Conservation (phyloP, 2,888 invertebrate species). For the Agonopterix heracliana region DNA sequence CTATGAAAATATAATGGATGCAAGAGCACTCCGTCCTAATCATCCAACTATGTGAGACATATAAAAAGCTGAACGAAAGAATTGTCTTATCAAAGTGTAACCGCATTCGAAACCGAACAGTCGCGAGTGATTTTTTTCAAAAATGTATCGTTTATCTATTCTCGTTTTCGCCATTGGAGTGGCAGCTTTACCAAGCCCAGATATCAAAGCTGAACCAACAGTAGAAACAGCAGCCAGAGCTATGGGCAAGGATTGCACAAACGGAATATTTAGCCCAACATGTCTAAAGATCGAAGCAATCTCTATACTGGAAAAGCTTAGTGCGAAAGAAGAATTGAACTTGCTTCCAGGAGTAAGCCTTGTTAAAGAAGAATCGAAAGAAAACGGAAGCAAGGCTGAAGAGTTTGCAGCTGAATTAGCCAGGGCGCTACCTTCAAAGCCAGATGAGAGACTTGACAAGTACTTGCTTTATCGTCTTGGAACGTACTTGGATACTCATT, state of each 20-base stretch:
- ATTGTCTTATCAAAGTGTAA: conserved; percentile 61
- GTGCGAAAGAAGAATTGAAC: conserved; percentile 54
- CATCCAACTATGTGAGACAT: conserved; percentile 62
- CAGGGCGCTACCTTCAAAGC: conserved; percentile 83
- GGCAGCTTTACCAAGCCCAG: conserved; percentile 49
- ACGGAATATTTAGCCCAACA: conserved; percentile 59
- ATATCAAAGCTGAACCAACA: conserved; percentile 29
- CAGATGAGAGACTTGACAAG: conserved; percentile 85
- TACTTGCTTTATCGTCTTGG: conserved; percentile 83
- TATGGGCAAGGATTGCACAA: conserved; percentile 54
- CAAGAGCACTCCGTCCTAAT: conserved; percentile 51
- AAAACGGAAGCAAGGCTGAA: conserved; percentile 78
- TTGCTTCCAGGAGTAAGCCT: conserved; percentile 77
- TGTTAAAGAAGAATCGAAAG: conserved; percentile 75
- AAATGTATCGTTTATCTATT: conserved; percentile 44
- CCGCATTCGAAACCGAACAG: conserved; percentile 44
- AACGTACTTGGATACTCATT: conserved; percentile 83
- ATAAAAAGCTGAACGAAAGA: conserved; percentile 60
- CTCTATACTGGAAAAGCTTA: conserved; percentile 56
- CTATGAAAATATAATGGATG: conserved; percentile 72
- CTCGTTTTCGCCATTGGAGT: conserved; percentile 32
- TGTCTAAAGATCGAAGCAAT: conserved; percentile 67
- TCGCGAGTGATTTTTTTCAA: conserved; percentile 33
- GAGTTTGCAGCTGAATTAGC: conserved; percentile 84
- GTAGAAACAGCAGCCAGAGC: conserved; percentile 46